Evolutionary conservation across 1,140 invertebrate genomes (phyloP).

Genomic region (Frieseomelitta varia): DNA sequence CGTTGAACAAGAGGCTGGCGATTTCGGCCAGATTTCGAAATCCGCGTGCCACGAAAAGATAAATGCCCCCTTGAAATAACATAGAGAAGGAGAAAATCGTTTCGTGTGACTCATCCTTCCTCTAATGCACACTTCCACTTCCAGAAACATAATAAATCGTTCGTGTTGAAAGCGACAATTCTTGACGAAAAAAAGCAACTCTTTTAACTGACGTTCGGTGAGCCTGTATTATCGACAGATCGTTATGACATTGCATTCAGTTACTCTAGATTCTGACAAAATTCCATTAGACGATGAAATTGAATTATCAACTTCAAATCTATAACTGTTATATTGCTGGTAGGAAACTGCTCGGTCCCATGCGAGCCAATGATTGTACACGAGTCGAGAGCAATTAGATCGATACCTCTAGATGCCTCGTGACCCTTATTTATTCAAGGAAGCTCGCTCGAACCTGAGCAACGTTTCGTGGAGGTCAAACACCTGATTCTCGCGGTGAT

Average conservation of each 20-base stretch:
- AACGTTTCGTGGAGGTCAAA: slow-evolving; percentile 11
- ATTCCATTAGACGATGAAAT: slow-evolving; percentile 6
- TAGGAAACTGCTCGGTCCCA: background rate
- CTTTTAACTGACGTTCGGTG: slow-evolving; percentile 35
- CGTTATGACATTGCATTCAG: slow-evolving; percentile 31
- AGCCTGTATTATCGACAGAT: slow-evolving; percentile 14
- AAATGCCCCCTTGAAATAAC: slow-evolving; percentile 66
- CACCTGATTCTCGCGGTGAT: slow-evolving; percentile 14
- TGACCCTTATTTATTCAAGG: slow-evolving; percentile 25
- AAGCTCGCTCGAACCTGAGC: background rate
- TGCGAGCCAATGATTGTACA: background rate
- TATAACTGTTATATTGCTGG: background rate
- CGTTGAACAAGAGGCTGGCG: background rate
- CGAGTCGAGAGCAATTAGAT: slow-evolving; percentile 9
- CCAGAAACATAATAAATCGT: slow-evolving; percentile 70
- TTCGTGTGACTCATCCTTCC: slow-evolving; percentile 19
- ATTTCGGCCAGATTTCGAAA: background rate
- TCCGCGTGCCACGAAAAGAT: slow-evolving; percentile 33
- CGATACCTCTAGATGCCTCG: background rate
- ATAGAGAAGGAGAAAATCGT: slow-evolving; percentile 40
- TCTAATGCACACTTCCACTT: slow-evolving; percentile 9
- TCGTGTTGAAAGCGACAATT: slow-evolving; percentile 26
- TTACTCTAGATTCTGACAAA: slow-evolving; percentile 3
- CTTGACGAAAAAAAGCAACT: slow-evolving; percentile 14
- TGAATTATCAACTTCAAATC: slow-evolving; percentile 10